A percentile compares a stretch with the other conserved stretches of the same genome.
Conservation (phyloP, 2,113 vertebrate genomes). For the Benitochromis conjunctus region DNA sequence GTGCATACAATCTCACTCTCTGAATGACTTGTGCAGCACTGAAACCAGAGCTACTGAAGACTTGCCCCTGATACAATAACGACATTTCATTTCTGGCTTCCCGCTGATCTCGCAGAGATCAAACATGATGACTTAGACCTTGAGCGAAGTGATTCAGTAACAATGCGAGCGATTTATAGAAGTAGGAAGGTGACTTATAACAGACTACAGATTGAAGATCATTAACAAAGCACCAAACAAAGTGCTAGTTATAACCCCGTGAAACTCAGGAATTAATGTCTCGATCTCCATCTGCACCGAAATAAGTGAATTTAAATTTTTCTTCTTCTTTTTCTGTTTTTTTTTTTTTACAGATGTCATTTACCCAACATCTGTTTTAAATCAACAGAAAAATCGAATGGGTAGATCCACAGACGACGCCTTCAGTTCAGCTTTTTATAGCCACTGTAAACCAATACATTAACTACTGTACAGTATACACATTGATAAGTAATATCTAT, state of each 20-base stretch:
- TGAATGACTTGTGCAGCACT: background rate
- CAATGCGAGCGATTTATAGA: background rate
- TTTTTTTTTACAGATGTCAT: background rate
- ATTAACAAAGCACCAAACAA: background rate
- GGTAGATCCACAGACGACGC: background rate
- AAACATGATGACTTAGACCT: background rate
- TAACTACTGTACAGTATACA: background rate
- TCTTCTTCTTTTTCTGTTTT: background rate
- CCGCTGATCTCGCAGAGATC: background rate
- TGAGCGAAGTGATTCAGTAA: background rate
- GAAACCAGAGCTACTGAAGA: background rate
- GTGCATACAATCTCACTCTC: background rate
- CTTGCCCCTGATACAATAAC: background rate
- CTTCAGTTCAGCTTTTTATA: background rate
- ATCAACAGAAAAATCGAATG: background rate
- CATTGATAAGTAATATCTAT: background rate
- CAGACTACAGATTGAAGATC: background rate
- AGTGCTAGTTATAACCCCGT: background rate
- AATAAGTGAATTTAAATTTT: background rate
- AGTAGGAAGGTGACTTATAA: background rate
- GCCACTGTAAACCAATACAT: background rate
- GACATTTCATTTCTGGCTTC: background rate
- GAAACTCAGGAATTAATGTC: background rate
- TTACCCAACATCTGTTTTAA: background rate
- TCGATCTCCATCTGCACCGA: background rate